These are phyloP conservation scores for Clanis bilineata DNA, from an alignment of 2,888 invertebrate genomes.

Conservation along the genomic window DNA sequence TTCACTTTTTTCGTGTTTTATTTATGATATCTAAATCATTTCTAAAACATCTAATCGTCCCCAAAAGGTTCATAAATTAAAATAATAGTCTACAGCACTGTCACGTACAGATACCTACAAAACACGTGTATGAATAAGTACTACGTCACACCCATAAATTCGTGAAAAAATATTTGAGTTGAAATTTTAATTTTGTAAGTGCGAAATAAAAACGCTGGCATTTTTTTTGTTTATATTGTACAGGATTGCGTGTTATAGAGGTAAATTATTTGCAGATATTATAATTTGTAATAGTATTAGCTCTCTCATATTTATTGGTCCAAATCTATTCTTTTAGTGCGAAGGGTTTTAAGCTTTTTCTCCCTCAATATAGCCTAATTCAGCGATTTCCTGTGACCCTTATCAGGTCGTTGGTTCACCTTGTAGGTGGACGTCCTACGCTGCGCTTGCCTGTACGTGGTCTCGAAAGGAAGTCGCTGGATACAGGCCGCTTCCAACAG, in stretches of 20 bases:
- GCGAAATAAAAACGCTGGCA: not conserved
- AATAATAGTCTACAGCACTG: constrained; percentile 10
- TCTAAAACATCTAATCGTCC: constrained; percentile 18
- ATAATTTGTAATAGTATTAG: too few relatives aligned
- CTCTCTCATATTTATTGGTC: too few relatives aligned
- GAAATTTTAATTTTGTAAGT: not conserved
- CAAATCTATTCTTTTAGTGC: too few relatives aligned
- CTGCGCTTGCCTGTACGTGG: too few relatives aligned
- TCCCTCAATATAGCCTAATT: too few relatives aligned
- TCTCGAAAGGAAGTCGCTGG: too few relatives aligned
- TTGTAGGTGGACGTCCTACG: too few relatives aligned
- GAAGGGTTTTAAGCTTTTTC: too few relatives aligned
- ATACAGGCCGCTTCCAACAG: too few relatives aligned
- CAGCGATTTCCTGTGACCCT: too few relatives aligned
- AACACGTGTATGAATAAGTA: constrained; percentile 12
- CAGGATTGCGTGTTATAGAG: not conserved
- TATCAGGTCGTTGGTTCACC: too few relatives aligned
- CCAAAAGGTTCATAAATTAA: constrained; percentile 3
- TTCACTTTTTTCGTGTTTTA: constrained; percentile 9
- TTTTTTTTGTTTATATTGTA: not conserved
- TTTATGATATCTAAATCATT: constrained; percentile 27
- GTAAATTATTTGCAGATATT: not conserved
- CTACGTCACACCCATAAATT: constrained; percentile 5
- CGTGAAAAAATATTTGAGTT: constrained; percentile 4
- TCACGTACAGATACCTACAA: constrained; percentile 2